Evolutionary conservation across 1,140 invertebrate genomes (phyloP).

Genomic region (Tyrophagus putrescentiae): DNA sequence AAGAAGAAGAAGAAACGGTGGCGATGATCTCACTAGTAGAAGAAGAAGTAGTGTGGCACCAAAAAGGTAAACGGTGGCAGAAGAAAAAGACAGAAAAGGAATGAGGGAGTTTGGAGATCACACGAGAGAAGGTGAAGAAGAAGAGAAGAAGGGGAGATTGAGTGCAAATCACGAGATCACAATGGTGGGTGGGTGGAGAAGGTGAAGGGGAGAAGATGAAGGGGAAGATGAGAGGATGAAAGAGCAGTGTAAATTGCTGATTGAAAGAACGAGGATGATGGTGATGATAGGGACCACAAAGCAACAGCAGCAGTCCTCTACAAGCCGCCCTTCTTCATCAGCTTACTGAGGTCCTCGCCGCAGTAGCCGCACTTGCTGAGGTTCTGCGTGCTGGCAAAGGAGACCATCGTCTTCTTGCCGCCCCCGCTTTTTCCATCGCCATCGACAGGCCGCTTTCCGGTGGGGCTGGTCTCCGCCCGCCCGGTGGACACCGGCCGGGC

Average conservation of each 20-base stretch:
- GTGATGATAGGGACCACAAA: not conserved
- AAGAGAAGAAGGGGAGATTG: too few species aligned
- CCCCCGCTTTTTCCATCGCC: too few species aligned
- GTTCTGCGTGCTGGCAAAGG: constrained; percentile 13
- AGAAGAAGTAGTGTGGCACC: too few species aligned
- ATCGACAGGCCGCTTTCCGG: not conserved
- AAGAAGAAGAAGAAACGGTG: too few species aligned
- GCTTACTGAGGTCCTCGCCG: constrained; percentile 8
- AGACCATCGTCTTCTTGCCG: constrained; percentile 3
- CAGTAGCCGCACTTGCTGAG: constrained; percentile 1
- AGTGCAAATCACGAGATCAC: too few species aligned
- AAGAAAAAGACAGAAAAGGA: too few species aligned
- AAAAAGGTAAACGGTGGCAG: too few species aligned
- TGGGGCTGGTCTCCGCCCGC: constrained; percentile 7
- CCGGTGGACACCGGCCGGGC: not conserved
- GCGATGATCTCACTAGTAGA: too few species aligned
- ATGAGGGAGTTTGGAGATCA: too few species aligned
- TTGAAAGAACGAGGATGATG: not conserved
- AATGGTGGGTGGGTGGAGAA: too few species aligned
- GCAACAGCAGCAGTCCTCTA: not conserved
- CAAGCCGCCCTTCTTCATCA: not conserved
- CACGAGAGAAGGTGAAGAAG: too few species aligned
- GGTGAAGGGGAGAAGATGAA: not conserved
- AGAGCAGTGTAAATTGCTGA: not conserved
- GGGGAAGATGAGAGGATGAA: not conserved